phyloP scores from a whole-genome alignment of 2,797 vertebrate species.

The Sebastes trivittatus region DNA sequence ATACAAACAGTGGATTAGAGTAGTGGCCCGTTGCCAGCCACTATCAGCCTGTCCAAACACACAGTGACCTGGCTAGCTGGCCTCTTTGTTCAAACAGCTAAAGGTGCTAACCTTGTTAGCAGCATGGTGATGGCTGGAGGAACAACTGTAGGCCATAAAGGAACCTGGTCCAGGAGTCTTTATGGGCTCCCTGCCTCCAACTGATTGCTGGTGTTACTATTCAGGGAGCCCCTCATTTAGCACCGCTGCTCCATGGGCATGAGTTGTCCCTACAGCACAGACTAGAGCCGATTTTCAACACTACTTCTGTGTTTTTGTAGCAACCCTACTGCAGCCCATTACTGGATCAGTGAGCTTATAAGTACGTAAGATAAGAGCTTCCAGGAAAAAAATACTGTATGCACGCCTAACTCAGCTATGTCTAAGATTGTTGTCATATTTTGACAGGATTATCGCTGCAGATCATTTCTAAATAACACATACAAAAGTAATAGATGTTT shows the following conservation, averaged over 20 bases:
- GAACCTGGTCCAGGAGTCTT: neutral
- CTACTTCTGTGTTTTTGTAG: neutral
- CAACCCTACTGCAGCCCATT: neutral
- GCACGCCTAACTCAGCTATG: neutral
- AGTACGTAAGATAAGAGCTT: neutral
- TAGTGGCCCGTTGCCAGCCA: constrained; percentile 58
- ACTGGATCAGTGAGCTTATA: neutral
- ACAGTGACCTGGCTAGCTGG: constrained; percentile 55
- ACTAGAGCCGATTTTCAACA: neutral
- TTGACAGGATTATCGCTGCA: neutral
- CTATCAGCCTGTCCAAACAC: constrained; percentile 76
- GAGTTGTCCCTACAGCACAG: neutral
- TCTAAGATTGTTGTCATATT: neutral
- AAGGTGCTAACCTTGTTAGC: constrained; percentile 34
- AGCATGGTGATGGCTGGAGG: neutral
- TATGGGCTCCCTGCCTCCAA: neutral
- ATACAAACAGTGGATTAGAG: constrained; percentile 74
- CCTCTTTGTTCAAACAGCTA: constrained; percentile 58
- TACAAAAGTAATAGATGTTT: neutral
- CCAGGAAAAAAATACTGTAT: neutral
- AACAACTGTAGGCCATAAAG: neutral
- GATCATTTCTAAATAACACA: neutral
- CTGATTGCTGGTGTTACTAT: neutral
- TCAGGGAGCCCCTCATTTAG: neutral
- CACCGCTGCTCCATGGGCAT: too few species aligned